Conservation (phyloP, 1,140 invertebrate genomes). For the Bombus consobrinus region DNA sequence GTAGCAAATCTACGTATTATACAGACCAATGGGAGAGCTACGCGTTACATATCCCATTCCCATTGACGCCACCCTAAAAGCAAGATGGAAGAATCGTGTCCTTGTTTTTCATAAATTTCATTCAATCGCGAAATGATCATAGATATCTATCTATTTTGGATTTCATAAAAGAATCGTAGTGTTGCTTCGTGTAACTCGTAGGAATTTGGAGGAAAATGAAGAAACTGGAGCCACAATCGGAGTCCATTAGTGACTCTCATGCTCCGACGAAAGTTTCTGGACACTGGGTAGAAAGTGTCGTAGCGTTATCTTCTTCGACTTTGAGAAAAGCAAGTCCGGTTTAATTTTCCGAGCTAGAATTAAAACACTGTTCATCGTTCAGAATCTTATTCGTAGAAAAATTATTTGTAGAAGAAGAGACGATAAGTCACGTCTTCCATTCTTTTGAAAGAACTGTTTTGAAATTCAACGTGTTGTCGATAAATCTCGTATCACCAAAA, state of each 20-base stretch:
- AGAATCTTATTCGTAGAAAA: too few relatives aligned
- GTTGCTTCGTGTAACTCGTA: background rate
- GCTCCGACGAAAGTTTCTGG: background rate
- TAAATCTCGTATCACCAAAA: too few relatives aligned
- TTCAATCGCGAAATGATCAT: background rate
- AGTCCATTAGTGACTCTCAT: background rate
- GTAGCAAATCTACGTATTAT: conserved; percentile 65
- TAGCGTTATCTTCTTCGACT: background rate
- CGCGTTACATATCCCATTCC: conserved; percentile 11
- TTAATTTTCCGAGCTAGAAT: too few relatives aligned
- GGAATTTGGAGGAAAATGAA: too few relatives aligned
- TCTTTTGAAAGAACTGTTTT: too few relatives aligned
- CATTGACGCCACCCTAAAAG: conserved; percentile 21
- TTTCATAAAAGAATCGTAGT: background rate
- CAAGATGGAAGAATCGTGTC: conserved; percentile 15
- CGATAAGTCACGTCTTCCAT: too few relatives aligned
- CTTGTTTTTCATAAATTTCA: conserved; percentile 26
- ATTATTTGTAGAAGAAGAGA: too few relatives aligned
- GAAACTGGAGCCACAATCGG: background rate
- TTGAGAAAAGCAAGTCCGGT: too few relatives aligned
- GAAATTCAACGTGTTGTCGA: too few relatives aligned
- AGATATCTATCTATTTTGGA: background rate
- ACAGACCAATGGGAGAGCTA: conserved; percentile 27
- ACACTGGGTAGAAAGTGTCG: background rate
- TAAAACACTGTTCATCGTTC: too few relatives aligned